Evolutionary conservation across 2,888 invertebrate genomes (phyloP).

Genomic region (Drosophila kanekoi): DNA sequence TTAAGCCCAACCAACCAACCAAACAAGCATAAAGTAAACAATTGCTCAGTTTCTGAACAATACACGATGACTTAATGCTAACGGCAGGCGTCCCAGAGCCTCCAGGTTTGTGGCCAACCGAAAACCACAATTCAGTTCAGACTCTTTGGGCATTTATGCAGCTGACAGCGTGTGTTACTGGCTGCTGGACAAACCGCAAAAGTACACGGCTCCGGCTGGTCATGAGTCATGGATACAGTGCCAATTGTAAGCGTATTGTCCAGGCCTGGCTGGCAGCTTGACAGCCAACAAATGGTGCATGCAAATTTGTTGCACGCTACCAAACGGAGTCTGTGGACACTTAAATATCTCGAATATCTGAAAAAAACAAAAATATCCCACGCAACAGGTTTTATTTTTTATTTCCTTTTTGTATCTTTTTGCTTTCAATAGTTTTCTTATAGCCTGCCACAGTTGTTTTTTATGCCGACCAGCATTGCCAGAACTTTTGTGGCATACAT

Average conservation of each 20-base stretch:
- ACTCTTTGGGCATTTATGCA: slow-evolving; percentile 29
- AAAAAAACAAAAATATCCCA: slow-evolving; percentile 62
- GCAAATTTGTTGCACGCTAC: slow-evolving; percentile 55
- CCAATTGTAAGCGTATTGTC: slow-evolving; percentile 40
- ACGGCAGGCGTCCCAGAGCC: slow-evolving; percentile 16
- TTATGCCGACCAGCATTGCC: slow-evolving; percentile 14
- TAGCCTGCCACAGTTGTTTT: slow-evolving; percentile 21
- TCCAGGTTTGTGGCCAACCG: slow-evolving; percentile 10
- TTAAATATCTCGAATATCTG: slow-evolving; percentile 17
- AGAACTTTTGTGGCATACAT: slow-evolving; percentile 38
- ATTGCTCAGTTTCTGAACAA: slow-evolving; percentile 38
- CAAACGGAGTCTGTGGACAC: slow-evolving; percentile 38
- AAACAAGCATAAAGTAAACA: slow-evolving; percentile 37
- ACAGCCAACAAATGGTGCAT: slow-evolving; percentile 59
- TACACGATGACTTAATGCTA: slow-evolving; percentile 55
- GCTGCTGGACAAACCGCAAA: slow-evolving; percentile 40
- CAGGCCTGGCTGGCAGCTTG: slow-evolving; percentile 32
- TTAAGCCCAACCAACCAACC: slow-evolving; percentile 7
- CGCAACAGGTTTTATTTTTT: slow-evolving; percentile 70
- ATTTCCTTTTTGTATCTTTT: slow-evolving; percentile 1
- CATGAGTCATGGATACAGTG: slow-evolving; percentile 55
- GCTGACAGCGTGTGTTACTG: slow-evolving; percentile 39
- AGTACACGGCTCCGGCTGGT: slow-evolving; percentile 11
- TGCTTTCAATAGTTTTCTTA: slow-evolving; percentile 7
- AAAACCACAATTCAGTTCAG: slow-evolving; percentile 41